Evolutionary conservation across 2,888 invertebrate genomes (phyloP).

Genomic region (Petrolisthes cinctipes): DNA sequence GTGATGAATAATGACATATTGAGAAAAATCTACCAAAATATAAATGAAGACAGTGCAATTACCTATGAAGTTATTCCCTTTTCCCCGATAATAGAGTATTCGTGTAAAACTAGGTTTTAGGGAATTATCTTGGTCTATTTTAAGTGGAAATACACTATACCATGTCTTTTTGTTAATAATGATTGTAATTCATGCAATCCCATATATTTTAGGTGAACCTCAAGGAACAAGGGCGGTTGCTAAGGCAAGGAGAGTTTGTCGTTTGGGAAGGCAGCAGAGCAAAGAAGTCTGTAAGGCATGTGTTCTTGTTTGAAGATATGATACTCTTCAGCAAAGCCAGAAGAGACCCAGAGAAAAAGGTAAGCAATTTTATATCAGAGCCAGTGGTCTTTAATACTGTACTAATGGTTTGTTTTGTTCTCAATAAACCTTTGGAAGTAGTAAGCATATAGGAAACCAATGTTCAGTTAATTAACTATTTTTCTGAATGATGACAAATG

Average conservation of each 20-base stretch:
- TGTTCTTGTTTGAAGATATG: constrained; percentile 93
- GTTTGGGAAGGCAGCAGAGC: constrained; percentile 83
- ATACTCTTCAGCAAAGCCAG: constrained; percentile 92
- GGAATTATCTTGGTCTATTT: not conserved
- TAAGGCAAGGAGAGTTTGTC: constrained; percentile 91
- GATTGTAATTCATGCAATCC: not conserved
- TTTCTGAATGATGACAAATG: not conserved
- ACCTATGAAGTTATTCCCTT: too few species aligned
- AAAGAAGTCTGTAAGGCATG: constrained; percentile 82
- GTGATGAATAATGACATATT: too few species aligned
- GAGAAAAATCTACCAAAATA: too few species aligned
- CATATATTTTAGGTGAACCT: constrained; percentile 79
- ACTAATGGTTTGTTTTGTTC: too few species aligned
- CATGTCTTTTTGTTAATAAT: not conserved
- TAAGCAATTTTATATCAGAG: constrained; percentile 68
- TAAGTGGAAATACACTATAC: not conserved
- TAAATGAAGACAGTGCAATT: too few species aligned
- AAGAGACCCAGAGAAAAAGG: constrained; percentile 86
- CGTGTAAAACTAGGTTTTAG: not conserved
- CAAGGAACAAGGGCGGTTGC: constrained; percentile 90
- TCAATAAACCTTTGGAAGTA: not conserved
- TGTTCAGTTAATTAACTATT: not conserved
- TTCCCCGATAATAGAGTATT: too few species aligned
- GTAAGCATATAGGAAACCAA: not conserved
- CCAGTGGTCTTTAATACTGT: too few species aligned